phyloP scores from a whole-genome alignment of 2,888 invertebrate species.

The Meta bourneti region DNA sequence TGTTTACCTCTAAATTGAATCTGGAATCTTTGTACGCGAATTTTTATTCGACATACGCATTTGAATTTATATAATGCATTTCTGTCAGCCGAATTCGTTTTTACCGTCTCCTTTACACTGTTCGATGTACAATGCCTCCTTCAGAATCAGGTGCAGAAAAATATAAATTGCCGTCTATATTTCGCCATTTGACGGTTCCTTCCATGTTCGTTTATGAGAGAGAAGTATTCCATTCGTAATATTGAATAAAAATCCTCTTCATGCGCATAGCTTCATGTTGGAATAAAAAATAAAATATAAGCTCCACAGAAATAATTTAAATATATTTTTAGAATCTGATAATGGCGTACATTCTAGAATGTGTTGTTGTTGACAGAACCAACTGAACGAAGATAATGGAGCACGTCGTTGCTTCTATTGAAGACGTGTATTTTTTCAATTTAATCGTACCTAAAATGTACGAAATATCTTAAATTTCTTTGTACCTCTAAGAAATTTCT shows the following conservation, averaged over 20 bases:
- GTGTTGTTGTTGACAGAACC: no score
- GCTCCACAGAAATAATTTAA: background rate
- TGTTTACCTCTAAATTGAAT: constrained; percentile 16
- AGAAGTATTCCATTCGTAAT: background rate
- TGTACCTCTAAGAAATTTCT: no score
- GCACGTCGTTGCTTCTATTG: no score
- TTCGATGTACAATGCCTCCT: background rate
- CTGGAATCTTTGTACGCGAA: background rate
- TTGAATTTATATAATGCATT: constrained; percentile 29
- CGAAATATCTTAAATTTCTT: no score
- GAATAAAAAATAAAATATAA: background rate
- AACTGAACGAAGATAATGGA: no score
- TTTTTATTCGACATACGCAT: constrained; percentile 8
- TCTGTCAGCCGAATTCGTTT: background rate
- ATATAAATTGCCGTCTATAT: background rate
- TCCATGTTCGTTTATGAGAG: background rate
- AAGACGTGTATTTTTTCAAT: no score
- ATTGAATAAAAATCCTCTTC: background rate
- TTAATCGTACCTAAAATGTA: no score
- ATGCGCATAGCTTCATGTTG: background rate
- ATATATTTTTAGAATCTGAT: background rate
- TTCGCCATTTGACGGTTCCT: background rate
- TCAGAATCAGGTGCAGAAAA: background rate
- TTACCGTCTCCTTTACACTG: background rate
- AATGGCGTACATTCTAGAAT: no score